phyloP scores from a whole-genome alignment of 2,888 invertebrate species.

The Pocota personata region DNA sequence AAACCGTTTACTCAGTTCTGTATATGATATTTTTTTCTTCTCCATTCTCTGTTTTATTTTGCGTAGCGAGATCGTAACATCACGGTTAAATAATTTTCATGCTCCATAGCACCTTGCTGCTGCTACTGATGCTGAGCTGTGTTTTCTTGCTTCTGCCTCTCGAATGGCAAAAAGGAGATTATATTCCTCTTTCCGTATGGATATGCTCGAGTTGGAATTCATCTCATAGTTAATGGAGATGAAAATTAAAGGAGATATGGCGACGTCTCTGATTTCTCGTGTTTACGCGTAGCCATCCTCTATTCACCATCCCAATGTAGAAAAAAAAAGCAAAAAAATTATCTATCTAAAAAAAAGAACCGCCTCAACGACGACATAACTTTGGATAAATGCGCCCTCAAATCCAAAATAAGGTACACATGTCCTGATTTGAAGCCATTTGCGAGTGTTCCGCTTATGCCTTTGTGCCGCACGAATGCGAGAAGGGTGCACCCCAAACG shows the following conservation, averaged over 20 bases:
- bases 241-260: conserved; percentile 73
- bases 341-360: conserved; percentile 23
- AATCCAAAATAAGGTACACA: conserved; percentile 62
- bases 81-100: conserved; percentile 82
- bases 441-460: conserved; percentile 36
- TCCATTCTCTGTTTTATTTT: conserved; percentile 61
- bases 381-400: conserved; percentile 62
- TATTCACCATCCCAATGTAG: background rate
- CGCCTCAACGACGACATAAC: conserved; percentile 42
- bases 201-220: conserved; percentile 71
- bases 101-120: conserved; percentile 79
- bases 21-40: conserved; percentile 21
- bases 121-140: conserved; percentile 45
- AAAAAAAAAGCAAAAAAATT: background rate
- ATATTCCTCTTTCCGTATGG: conserved; percentile 69
- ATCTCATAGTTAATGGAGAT: conserved; percentile 73
- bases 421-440: conserved; percentile 68
- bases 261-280: conserved; percentile 71
- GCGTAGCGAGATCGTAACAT: conserved; percentile 78
- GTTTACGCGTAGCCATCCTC: conserved; percentile 49
- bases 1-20: background rate
- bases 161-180: conserved; percentile 57
- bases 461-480: conserved; percentile 12
- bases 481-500: conserved; percentile 16
- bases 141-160: conserved; percentile 27